Evolutionary conservation across 2,113 vertebrate genomes (phyloP).

Genomic region (Stigmatopora nigra): DNA sequence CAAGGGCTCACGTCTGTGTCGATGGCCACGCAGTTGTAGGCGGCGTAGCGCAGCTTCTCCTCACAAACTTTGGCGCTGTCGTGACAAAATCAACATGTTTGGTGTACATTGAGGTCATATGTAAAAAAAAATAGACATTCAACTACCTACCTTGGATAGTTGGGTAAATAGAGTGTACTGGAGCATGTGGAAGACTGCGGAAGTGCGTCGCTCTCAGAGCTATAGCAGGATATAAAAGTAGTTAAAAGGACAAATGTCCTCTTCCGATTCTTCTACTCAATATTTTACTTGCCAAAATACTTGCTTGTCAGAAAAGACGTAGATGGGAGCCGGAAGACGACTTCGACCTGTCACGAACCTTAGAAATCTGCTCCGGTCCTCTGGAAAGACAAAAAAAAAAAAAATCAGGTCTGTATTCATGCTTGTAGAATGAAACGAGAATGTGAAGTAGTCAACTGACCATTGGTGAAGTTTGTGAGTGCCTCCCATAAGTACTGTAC

Average conservation of each 20-base stretch:
- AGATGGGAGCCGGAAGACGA: constrained; percentile 93
- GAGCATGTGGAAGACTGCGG: constrained; percentile 96
- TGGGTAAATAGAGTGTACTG: constrained; percentile 91
- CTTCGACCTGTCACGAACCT: constrained; percentile 95
- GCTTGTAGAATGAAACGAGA: neutral
- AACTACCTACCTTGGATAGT: constrained; percentile 80
- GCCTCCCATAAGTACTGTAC: constrained; percentile 97
- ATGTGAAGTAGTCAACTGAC: constrained; percentile 56
- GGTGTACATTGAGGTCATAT: neutral
- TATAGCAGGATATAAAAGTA: constrained; percentile 44
- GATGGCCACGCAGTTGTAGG: constrained; percentile 97
- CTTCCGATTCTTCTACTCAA: neutral
- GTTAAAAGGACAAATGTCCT: neutral
- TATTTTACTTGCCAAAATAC: constrained; percentile 68
- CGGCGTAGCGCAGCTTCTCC: constrained; percentile 93
- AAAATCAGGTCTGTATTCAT: neutral
- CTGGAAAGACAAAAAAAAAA: constrained; percentile 55
- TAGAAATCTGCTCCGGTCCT: constrained; percentile 96
- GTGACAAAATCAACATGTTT: constrained; percentile 8
- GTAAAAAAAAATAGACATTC: neutral
- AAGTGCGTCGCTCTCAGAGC: constrained; percentile 92
- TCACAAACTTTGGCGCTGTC: constrained; percentile 89
- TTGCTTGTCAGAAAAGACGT: constrained; percentile 90
- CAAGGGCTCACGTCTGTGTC: constrained; percentile 97
- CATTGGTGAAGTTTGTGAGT: constrained; percentile 92